These are phyloP conservation scores for Plusia festucae DNA, from an alignment of 2,888 invertebrate genomes.

Conservation along the genomic window DNA sequence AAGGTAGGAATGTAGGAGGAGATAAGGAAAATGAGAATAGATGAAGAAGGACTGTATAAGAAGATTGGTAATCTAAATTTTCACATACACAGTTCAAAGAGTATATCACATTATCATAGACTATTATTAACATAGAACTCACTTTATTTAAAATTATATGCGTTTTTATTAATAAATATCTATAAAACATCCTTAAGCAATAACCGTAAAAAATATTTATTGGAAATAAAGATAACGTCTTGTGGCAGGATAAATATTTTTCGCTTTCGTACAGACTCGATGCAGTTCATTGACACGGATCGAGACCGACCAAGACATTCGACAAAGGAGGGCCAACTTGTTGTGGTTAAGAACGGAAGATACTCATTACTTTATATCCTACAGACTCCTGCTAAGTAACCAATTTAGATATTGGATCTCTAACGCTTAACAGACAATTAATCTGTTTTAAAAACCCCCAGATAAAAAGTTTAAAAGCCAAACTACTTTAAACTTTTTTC, in stretches of 20 bases:
- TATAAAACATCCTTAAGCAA: background rate
- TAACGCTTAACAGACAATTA: constrained; percentile 25
- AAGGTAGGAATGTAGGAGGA: no score
- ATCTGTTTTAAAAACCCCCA: background rate
- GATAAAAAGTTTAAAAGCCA: background rate
- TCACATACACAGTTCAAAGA: background rate
- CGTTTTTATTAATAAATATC: background rate
- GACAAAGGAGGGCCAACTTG: constrained; percentile 66
- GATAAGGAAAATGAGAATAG: no score
- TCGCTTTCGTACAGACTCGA: constrained; percentile 50
- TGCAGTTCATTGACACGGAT: constrained; percentile 70
- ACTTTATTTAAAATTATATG: background rate
- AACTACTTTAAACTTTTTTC: constrained; percentile 9
- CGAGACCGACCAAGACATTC: constrained; percentile 59
- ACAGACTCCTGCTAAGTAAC: constrained; percentile 54
- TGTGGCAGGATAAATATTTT: constrained; percentile 22
- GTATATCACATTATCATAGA: background rate
- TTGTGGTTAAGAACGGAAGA: constrained; percentile 74
- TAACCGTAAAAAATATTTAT: constrained; percentile 5
- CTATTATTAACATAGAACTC: background rate
- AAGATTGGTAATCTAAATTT: background rate
- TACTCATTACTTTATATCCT: constrained; percentile 72
- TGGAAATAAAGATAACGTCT: constrained; percentile 8
- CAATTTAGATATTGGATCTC: constrained; percentile 45
- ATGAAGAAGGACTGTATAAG: no score